Evolutionary conservation across 2,888 invertebrate genomes (phyloP), one percentile per base, ranked within the genome.

Genomic region (Pollenia angustigena): DNA sequence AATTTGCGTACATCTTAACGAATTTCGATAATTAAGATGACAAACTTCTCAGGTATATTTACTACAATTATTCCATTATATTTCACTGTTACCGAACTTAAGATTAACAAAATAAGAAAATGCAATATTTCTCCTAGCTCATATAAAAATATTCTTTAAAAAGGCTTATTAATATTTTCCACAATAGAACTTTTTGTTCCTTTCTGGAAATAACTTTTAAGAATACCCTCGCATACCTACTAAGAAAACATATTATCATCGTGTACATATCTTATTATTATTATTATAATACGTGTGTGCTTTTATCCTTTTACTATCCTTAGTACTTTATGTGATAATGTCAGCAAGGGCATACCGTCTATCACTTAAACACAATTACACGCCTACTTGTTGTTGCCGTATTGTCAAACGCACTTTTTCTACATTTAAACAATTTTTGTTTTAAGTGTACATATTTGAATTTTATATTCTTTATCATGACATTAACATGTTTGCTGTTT

Each of bases 371-470:
- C 46, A 48, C 60, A 69, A 69, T 52, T 74, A 52, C 68, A 74
- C 64, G 58, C 72, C 58, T 85, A 79, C 50, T 68, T 76, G 52
- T 79, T 79, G 18, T 72, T 75, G 74, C 58, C 66, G 56, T 68
- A 16, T 54, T 80, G 80, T 72, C 60, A 69, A 80, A 87, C 87
- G 87, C 87, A 87, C 81, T 88, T 85, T 86, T 81, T 68, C 44
- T 68, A 84, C 72, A 74, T 71, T 80, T 80, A 85, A 82, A 83
- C 82, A 85, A 84, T 76, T 79, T 81, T 54, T 56, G 48, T 12
- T 11, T 75, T n/a, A 8, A 42, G 16, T 78, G 9, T 32, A n/a
- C n/a, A n/a, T n/a, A 32, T 32, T 32, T 32, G 32, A 32, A 32
- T 32, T 48, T 11, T 10, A 16, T 81, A 46, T 71, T 18, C 23